Percentiles rank a stretch among this genome's conserved stretches.
Evolutionary conservation across 1,140 invertebrate species (phyloP).

Genomic region (Sycophaga agraensis): DNA sequence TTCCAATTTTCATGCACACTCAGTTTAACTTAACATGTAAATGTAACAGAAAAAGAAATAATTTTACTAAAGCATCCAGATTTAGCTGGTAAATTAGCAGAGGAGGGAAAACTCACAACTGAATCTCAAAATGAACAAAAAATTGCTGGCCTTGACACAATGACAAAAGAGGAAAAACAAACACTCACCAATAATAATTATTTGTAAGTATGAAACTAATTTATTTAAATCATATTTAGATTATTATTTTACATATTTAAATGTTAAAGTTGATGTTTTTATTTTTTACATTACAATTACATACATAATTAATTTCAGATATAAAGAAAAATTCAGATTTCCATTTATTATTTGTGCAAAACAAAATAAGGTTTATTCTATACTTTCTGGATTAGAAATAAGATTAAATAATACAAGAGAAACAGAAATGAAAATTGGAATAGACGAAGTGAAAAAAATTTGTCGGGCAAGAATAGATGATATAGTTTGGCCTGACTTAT

Average conservation of each 20-base stretch:
- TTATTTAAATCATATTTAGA: background rate
- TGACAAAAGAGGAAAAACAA: constrained; percentile 59
- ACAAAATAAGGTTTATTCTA: constrained; percentile 65
- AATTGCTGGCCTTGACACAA: constrained; percentile 59
- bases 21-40: background rate
- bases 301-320: no score
- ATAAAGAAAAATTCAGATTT: constrained; percentile 69
- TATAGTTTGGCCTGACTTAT: constrained; percentile 48
- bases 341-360: constrained; percentile 72
- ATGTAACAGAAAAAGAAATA: constrained; percentile 59
- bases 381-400: constrained; percentile 60
- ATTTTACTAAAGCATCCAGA: constrained; percentile 66
- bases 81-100: constrained; percentile 64
- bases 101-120: constrained; percentile 58
- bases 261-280: no score
- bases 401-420: constrained; percentile 61
- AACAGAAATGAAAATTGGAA: constrained; percentile 61
- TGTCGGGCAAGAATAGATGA: constrained; percentile 63
- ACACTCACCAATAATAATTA: constrained; percentile 59
- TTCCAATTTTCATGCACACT: background rate
- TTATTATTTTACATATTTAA: no score
- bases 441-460: constrained; percentile 73
- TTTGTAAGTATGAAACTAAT: constrained; percentile 46
- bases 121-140: constrained; percentile 66
- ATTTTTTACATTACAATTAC: no score